Conservation (phyloP, 2,797 vertebrate genomes). For the Peromyscus eremicus region DNA sequence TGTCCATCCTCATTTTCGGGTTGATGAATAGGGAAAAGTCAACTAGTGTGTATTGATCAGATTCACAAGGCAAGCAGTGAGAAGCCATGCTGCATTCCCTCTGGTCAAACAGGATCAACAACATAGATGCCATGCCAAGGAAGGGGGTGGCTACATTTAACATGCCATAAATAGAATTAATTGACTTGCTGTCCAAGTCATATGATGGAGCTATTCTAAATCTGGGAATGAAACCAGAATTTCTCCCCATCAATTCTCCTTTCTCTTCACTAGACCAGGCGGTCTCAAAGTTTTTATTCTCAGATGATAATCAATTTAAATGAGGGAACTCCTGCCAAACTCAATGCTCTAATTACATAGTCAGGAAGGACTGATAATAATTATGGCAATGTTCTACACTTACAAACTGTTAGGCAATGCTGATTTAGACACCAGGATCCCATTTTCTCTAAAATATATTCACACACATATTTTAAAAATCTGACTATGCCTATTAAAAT, state of each 20-base stretch:
- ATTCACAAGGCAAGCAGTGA: neutral
- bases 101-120: constrained; percentile 47
- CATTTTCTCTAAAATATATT: constrained; percentile 33
- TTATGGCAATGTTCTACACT: constrained; percentile 70
- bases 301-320: constrained; percentile 75
- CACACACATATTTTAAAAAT: constrained; percentile 27
- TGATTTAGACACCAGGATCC: constrained; percentile 36
- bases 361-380: constrained; percentile 68
- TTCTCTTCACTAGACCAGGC: constrained; percentile 56
- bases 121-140: neutral
- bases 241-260: constrained; percentile 71
- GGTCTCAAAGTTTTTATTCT: constrained; percentile 76
- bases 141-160: constrained; percentile 58
- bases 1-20: neutral
- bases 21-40: neutral
- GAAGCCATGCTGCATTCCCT: neutral
- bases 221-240: constrained; percentile 79
- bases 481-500: neutral
- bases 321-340: constrained; percentile 72
- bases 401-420: constrained; percentile 57
- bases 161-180: constrained; percentile 76
- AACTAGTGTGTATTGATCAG: neutral
- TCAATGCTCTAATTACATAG: constrained; percentile 72
- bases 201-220: constrained; percentile 75
- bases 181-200: constrained; percentile 74